Percentiles rank a stretch among this genome's conserved stretches.
These are phyloP conservation scores for Lottia scabra DNA, from an alignment of 2,888 invertebrate genomes.

Conservation along the genomic window DNA sequence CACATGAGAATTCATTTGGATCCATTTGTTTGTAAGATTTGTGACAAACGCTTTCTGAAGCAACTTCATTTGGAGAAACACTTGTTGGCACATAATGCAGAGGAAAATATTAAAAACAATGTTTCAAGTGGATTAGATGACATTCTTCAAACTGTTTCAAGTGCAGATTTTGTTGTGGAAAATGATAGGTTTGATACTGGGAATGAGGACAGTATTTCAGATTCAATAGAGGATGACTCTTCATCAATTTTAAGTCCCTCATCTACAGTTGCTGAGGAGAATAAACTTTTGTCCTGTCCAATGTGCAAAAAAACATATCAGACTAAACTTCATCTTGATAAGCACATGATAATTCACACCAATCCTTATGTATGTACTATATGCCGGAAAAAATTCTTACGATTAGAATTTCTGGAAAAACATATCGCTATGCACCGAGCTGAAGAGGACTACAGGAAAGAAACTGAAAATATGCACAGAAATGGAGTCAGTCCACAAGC, in stretches of 20 bases:
- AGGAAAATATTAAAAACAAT: background rate
- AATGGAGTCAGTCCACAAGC: background rate
- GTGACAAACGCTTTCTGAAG: background rate
- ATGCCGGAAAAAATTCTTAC: background rate
- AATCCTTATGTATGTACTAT: background rate
- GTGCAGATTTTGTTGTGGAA: background rate
- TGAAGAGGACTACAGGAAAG: background rate
- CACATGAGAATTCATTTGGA: background rate
- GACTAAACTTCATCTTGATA: background rate
- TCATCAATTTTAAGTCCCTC: background rate
- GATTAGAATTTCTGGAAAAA: background rate
- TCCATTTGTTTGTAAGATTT: conserved; percentile 1
- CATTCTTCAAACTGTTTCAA: background rate
- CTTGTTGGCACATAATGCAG: background rate
- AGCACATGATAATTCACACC: background rate
- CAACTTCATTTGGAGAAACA: background rate
- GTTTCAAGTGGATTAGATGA: conserved; percentile 2
- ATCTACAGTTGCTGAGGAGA: background rate
- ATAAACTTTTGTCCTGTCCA: background rate
- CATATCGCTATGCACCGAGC: background rate
- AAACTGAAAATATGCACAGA: background rate
- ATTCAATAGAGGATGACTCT: background rate
- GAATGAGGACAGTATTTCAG: background rate
- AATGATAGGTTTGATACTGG: background rate
- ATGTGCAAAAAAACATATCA: background rate